These are phyloP conservation scores for Onychomys torridus DNA, from an alignment of 2,797 vertebrate species.

Conservation along the genomic window DNA sequence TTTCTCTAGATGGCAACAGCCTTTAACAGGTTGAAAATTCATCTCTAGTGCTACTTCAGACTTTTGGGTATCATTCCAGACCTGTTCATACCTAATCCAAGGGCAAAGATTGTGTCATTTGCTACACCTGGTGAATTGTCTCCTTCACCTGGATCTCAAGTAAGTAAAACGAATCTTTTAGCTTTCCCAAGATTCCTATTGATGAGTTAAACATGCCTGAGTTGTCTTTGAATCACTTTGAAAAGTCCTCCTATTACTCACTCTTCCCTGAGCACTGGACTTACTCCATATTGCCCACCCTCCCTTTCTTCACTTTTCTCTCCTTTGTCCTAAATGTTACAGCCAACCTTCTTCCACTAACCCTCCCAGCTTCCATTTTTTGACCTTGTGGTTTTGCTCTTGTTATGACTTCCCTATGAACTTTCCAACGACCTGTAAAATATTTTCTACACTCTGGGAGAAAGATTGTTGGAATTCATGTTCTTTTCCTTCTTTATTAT, in stretches of 20 bases:
- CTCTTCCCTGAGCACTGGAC: neutral
- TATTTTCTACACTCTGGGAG: neutral
- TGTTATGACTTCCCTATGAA: neutral
- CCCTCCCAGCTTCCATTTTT: neutral
- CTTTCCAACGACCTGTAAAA: neutral
- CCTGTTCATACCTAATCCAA: neutral
- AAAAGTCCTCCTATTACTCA: neutral
- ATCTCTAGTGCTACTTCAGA: neutral
- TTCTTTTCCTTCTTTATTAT: neutral
- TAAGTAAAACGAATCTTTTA: neutral
- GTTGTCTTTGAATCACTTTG: neutral
- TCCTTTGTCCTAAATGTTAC: rapidly evolving
- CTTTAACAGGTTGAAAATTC: neutral
- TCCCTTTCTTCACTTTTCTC: rapidly evolving
- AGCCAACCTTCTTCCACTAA: neutral
- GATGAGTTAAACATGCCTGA: neutral
- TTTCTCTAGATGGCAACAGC: neutral
- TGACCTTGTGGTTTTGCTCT: neutral
- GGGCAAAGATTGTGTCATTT: too few relatives aligned
- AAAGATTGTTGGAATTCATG: neutral
- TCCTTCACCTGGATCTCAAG: neutral
- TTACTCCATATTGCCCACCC: rapidly evolving
- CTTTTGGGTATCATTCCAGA: neutral
- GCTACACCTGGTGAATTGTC: neutral
- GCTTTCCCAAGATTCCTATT: neutral